A percentile compares a stretch with the other conserved stretches of the same genome.
Evolutionary conservation across 2,888 invertebrate species (phyloP).

Genomic region (Sisyra nigra): DNA sequence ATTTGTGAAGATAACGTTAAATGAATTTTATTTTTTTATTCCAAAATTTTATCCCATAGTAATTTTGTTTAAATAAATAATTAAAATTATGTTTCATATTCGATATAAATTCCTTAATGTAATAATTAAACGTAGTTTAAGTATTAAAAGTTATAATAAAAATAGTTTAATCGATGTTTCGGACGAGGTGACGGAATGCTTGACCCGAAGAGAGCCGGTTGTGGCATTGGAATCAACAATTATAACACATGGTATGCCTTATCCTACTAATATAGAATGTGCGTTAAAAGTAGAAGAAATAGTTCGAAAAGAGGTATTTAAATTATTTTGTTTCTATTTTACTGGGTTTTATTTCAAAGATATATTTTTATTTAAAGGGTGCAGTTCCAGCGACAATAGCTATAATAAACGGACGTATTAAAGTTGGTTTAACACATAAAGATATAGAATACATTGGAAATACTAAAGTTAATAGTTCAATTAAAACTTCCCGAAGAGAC

Average conservation of each 20-base stretch:
- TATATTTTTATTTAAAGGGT: no score
- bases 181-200: conserved; percentile 48
- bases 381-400: conserved; percentile 87
- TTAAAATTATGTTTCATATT: not conserved
- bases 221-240: conserved; percentile 96
- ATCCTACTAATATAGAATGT: conserved; percentile 76
- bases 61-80: not conserved
- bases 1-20: no score
- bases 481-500: conserved; percentile 83
- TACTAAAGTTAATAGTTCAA: conserved; percentile 24
- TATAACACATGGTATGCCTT: conserved; percentile 96
- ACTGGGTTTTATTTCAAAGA: no score
- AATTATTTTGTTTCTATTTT: not conserved
- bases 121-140: not conserved
- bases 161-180: conserved; percentile 25
- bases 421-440: conserved; percentile 52
- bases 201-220: conserved; percentile 48
- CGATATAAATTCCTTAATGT: not conserved
- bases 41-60: not conserved
- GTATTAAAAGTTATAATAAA: not conserved
- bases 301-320: conserved; percentile 46
- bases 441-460: conserved; percentile 51
- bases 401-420: conserved; percentile 65
- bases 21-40: no score
- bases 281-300: conserved; percentile 67